Percentiles rank a stretch among this genome's conserved stretches.
Conservation (phyloP, 2,888 invertebrate genomes). For the Tupiocoris notatus region DNA sequence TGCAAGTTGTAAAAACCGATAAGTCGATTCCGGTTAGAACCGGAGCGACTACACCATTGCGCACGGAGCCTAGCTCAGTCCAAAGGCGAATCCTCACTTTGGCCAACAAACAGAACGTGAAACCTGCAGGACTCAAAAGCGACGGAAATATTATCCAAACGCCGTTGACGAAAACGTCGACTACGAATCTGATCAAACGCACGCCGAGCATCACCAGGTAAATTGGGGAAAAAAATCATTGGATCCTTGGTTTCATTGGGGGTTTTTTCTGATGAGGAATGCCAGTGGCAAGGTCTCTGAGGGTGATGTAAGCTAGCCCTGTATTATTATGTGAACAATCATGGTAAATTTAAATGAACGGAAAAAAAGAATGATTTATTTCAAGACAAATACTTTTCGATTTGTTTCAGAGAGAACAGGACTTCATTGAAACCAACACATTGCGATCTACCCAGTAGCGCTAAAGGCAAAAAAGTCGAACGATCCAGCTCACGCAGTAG, state of each 20-base stretch:
- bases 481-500: conserved; percentile 76
- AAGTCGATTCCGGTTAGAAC: conserved; percentile 8
- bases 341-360: too few relatives aligned
- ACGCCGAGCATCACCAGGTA: conserved; percentile 33
- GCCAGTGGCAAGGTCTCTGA: too few relatives aligned
- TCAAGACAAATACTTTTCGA: too few relatives aligned
- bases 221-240: not conserved
- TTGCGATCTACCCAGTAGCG: conserved; percentile 23
- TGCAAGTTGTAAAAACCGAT: not conserved
- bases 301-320: too few relatives aligned
- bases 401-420: conserved; percentile 29
- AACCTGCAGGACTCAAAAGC: conserved; percentile 45
- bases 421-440: conserved; percentile 16
- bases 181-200: conserved; percentile 23
- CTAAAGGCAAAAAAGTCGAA: conserved; percentile 45
- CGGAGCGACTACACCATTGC: not conserved
- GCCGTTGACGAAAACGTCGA: conserved; percentile 22
- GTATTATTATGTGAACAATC: too few relatives aligned
- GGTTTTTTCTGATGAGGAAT: too few relatives aligned
- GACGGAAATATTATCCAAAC: conserved; percentile 45
- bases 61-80: conserved; percentile 39
- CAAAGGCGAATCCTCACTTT: conserved; percentile 43
- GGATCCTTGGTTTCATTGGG: too few relatives aligned
- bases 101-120: conserved; percentile 47
- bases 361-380: too few relatives aligned